Evolutionary conservation across 2,888 invertebrate genomes (phyloP).

Genomic region (Rosalia funebris): DNA sequence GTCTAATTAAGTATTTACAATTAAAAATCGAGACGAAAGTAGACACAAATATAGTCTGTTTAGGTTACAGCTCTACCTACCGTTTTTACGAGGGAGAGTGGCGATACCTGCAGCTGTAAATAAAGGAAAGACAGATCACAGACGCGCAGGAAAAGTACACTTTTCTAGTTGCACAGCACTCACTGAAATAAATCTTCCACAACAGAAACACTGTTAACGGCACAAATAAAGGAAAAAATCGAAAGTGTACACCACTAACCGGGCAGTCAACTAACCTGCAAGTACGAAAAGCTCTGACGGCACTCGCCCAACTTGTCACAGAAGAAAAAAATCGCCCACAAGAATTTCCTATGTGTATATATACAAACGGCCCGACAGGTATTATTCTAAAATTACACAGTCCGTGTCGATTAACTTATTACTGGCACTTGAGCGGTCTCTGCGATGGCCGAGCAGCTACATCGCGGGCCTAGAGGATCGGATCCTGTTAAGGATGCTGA

Average conservation of each 20-base stretch:
- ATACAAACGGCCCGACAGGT: neutral
- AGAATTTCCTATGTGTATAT: neutral
- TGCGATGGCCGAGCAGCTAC: neutral
- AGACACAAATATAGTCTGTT: constrained; percentile 21
- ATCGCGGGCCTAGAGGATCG: constrained; percentile 14
- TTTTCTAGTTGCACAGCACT: constrained; percentile 22
- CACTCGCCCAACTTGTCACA: neutral
- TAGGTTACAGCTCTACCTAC: constrained; percentile 20
- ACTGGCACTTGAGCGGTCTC: constrained; percentile 16
- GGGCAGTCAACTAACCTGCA: neutral
- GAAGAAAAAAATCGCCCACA: neutral
- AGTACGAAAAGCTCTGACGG: neutral
- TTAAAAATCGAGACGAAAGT: constrained; percentile 26
- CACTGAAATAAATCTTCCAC: constrained; percentile 13
- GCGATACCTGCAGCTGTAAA: constrained; percentile 21
- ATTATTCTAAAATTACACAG: constrained; percentile 1
- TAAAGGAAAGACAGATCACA: constrained; percentile 27
- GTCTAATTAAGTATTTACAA: constrained; percentile 27
- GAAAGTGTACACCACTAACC: neutral
- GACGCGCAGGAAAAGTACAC: constrained; percentile 23
- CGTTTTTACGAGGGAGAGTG: constrained; percentile 20
- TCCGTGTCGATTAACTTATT: constrained; percentile 4
- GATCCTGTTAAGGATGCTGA: constrained; percentile 15
- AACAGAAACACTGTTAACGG: constrained; percentile 5
- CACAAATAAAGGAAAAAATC: constrained; percentile 9